Base-by-base conservation (phyloP, 2,888 invertebrate species). In the Cremastinae sp. region DNA sequence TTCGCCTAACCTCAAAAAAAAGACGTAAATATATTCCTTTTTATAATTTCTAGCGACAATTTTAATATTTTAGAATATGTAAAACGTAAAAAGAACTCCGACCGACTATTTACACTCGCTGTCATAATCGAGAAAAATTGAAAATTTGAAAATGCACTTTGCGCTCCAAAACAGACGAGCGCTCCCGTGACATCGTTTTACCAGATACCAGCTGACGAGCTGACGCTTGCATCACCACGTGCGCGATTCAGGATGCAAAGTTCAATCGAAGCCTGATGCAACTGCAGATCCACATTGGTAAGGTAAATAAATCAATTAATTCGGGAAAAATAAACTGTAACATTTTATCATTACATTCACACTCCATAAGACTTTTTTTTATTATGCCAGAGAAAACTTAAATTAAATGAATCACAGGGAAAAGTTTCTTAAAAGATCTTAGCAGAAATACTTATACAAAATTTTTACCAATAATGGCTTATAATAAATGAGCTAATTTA, bases 191-290 rank as follows among this genome's bases (percentile, higher is more conserved):
- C 64, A 69, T 69, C 7, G 51, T 65, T 35, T 41, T 56, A 35
- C 22, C 14, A 53, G 28, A 68, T n/a, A n/a, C 28, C 5, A 5
- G 28, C 28, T 28, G 28, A 28, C 28, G 28, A 3, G 68, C 59
- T 69, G 68, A 65, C 45, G 28, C 45, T 74, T 77, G 74, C 77
- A 77, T 77, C 77, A 77, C 70, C 70, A 70, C 74, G 74, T 70
- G 77, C 47, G 59, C 45, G 9, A 12, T 9, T 18, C 8, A 16
- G 53, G 45, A 65, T 77, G 37, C 77, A 77, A 77, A 77, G 77
- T 74, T 20, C 74, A 49, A 7, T n/a, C 20, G n/a, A 22, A 58
- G 43, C 7, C 3, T 18, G 5, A n/a, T 20, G 16, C 10, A 20
- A 1, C 20, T 22, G n/a, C 28, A 5, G 5, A 3, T 28, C 22